Evolutionary conservation across 2,888 invertebrate species (phyloP).

Genomic region (Xanthorhoe spadicearia): DNA sequence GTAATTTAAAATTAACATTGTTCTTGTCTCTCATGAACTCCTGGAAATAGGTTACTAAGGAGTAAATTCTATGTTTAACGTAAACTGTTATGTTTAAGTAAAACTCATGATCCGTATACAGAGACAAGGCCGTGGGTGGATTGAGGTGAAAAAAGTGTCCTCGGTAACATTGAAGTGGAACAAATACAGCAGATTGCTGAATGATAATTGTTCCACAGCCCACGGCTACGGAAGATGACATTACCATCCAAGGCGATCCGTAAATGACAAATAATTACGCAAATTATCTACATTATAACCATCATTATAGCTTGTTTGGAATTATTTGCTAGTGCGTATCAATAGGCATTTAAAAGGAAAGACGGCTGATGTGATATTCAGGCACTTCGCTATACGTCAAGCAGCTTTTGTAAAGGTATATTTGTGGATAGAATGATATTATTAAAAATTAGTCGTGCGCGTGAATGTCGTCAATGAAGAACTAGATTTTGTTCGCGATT

Average conservation of each 20-base stretch:
- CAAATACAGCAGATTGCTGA: constrained; percentile 31
- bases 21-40: too few relatives aligned
- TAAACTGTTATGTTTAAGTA: too few relatives aligned
- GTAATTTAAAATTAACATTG: too few relatives aligned
- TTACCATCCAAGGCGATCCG: constrained; percentile 58
- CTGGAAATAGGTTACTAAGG: too few relatives aligned
- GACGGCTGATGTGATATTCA: neutral
- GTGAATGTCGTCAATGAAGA: too few relatives aligned
- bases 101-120: neutral
- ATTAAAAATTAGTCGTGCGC: too few relatives aligned
- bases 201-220: constrained; percentile 49
- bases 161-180: constrained; percentile 9
- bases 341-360: constrained; percentile 33
- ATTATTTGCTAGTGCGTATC: constrained; percentile 56
- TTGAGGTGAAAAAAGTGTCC: neutral
- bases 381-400: neutral
- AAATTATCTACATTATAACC: constrained; percentile 54
- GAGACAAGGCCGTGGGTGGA: neutral
- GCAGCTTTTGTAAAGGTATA: too few relatives aligned
- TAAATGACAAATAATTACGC: constrained; percentile 65
- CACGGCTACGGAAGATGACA: constrained; percentile 62
- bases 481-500: too few relatives aligned
- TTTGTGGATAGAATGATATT: too few relatives aligned
- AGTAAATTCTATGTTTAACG: too few relatives aligned
- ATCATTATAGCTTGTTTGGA: constrained; percentile 60